Base-by-base conservation (phyloP, 2,888 invertebrate species). In the Eristalinus sepulchralis region DNA sequence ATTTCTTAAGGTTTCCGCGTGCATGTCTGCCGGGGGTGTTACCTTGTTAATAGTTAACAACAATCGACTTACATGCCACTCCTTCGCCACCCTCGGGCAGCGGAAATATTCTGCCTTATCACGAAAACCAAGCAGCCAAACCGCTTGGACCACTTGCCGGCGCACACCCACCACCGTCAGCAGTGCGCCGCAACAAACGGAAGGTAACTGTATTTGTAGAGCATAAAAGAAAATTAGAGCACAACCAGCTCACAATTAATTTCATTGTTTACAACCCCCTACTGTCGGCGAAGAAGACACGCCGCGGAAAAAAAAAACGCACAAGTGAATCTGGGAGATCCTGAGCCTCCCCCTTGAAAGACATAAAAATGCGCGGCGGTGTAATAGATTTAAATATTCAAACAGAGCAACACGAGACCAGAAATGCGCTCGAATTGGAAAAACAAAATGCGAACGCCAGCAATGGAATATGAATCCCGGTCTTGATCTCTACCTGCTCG, bases 351-450 rank as follows among this genome's bases (percentile, higher is more conserved):
- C 72, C 64, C 68, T n/a, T 47, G 34, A 76, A 75, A 31, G 33
- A 34, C 60, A 81, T 71, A 81, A 84, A 81, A 76, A 20, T 68
- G 60, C 39, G 59, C 62, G 55, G 57, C 39, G 60, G 78, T 55
- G 79, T 78, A 78, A 76, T 78, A 60, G 75, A 86, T 75, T 83
- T 83, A 64, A 83, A 83, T 86, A 86, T 86, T 86, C 83, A 86
- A 70, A 70, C 76, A 81, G 47, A 22, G 55, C 59, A 55, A 5
- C 17, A 55, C 39, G 17, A 2, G 13, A 27, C 0, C 47, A 62
- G 60, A 67, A 67, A 47, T 72, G 66, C 78, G 70, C 64, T 27
- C 63, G 34, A 57, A 53, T 11, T 4, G 39, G 39, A 33, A 39
- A 62, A 73, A n/a, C n/a, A 68, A 75, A 64, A 66, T 27, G 27